These are phyloP conservation scores for Perodicticus potto DNA, from an alignment of 2,797 vertebrate genomes.

Conservation along the genomic window DNA sequence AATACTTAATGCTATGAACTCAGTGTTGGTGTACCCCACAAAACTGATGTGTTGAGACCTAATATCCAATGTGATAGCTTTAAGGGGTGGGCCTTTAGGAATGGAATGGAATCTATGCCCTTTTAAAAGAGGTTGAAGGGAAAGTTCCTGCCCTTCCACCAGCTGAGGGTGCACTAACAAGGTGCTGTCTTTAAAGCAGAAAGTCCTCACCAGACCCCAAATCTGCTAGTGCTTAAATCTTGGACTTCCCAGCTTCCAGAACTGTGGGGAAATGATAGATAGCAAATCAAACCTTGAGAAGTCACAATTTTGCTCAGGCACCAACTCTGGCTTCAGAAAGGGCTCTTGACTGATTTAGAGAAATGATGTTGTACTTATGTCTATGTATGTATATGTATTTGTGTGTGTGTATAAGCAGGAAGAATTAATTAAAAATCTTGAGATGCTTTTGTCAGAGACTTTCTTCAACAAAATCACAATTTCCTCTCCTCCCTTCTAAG, in stretches of 20 bases:
- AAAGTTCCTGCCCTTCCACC: rapidly evolving
- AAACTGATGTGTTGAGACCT: background rate
- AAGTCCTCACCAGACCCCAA: too few relatives aligned
- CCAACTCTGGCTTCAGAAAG: background rate
- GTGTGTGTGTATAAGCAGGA: background rate
- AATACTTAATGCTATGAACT: background rate
- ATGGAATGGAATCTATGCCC: background rate
- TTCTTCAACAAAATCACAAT: background rate
- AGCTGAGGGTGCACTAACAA: background rate
- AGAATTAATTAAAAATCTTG: background rate
- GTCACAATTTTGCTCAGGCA: background rate
- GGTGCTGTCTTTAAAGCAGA: background rate
- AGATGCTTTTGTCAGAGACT: background rate
- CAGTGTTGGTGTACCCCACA: background rate
- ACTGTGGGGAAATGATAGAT: background rate
- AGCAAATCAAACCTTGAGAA: background rate
- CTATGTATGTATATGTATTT: background rate
- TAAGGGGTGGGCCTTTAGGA: background rate
- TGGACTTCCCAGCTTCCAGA: background rate
- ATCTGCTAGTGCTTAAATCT: background rate
- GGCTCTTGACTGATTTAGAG: background rate
- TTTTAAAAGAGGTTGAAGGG: background rate
- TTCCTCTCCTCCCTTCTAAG: background rate
- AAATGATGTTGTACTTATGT: background rate
- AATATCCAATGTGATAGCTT: background rate